These are phyloP conservation scores for Syrphus vitripennis DNA, from an alignment of 2,888 invertebrate species.

Conservation along the genomic window DNA sequence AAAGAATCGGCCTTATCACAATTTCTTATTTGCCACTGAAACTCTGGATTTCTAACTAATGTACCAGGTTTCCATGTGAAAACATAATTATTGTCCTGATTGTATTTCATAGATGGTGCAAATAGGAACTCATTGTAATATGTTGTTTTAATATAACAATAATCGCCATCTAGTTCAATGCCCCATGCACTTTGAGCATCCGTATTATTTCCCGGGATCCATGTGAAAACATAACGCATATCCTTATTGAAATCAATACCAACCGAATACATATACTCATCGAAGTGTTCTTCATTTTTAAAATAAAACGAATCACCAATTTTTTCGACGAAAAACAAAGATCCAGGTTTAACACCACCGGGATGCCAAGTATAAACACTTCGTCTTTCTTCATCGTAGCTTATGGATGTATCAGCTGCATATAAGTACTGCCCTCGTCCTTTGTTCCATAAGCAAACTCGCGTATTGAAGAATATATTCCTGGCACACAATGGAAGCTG, in stretches of 20 bases:
- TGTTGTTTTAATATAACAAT: slow-evolving; percentile 6
- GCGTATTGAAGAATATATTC: slow-evolving; percentile 10
- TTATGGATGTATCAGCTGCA: slow-evolving; percentile 16
- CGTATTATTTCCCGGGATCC: slow-evolving; percentile 39
- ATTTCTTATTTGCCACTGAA: slow-evolving; percentile 8
- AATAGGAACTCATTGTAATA: slow-evolving; percentile 28
- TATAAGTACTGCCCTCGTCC: slow-evolving; percentile 19
- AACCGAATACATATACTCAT: slow-evolving; percentile 39
- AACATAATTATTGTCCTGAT: slow-evolving; percentile 13
- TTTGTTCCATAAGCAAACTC: slow-evolving; percentile 38
- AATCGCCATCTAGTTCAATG: slow-evolving; percentile 35
- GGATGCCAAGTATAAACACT: slow-evolving; percentile 37
- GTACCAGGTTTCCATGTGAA: slow-evolving; percentile 26
- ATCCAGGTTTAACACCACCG: background rate
- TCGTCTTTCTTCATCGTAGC: slow-evolving; percentile 3
- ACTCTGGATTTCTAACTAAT: background rate
- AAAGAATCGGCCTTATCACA: background rate
- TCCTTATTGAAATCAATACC: slow-evolving; percentile 17
- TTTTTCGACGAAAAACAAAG: background rate
- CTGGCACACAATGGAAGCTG: slow-evolving; percentile 23
- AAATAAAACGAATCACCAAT: slow-evolving; percentile 7
- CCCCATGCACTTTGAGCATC: slow-evolving; percentile 39
- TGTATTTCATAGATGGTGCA: slow-evolving; percentile 6
- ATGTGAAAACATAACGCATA: slow-evolving; percentile 31
- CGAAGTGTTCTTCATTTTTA: background rate